Evolutionary conservation across 92 coral and sea anemone genomes (phyloP).

Genomic region (Epizoanthus fatuus): DNA sequence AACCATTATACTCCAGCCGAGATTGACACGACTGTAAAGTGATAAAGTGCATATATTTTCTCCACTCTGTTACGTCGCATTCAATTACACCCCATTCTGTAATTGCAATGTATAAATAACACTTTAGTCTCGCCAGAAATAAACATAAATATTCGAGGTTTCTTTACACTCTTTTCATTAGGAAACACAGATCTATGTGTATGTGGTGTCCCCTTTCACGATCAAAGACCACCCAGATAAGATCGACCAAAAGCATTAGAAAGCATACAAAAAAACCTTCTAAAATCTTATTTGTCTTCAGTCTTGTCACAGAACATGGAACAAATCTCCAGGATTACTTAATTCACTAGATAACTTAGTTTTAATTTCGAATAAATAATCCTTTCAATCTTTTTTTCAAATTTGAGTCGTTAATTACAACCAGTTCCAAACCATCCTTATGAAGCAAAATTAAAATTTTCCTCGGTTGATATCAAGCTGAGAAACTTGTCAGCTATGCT

Average conservation of each 20-base stretch:
- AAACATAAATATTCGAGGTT: slow-evolving; percentile 56
- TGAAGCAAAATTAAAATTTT: slow-evolving; percentile 35
- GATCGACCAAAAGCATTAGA: background rate
- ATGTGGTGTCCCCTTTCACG: slow-evolving; percentile 4
- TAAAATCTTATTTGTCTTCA: background rate
- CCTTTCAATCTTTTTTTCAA: slow-evolving; percentile 19
- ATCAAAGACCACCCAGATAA: background rate
- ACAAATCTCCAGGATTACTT: background rate
- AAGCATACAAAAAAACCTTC: background rate
- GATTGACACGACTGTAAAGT: slow-evolving; percentile 29
- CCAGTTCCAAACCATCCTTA: slow-evolving; percentile 28
- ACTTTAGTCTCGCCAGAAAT: slow-evolving; percentile 66
- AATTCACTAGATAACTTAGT: slow-evolving; percentile 11
- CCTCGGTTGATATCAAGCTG: slow-evolving; percentile 44
- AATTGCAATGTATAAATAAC: slow-evolving; percentile 79
- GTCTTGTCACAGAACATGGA: too few species aligned
- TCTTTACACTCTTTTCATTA: slow-evolving; percentile 67
- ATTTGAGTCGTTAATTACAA: slow-evolving; percentile 41
- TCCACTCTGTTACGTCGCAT: slow-evolving; percentile 16
- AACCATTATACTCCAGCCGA: background rate
- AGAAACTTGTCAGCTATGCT: slow-evolving; percentile 23
- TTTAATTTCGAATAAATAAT: slow-evolving; percentile 39
- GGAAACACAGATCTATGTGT: background rate
- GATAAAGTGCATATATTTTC: slow-evolving; percentile 4
- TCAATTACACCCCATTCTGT: slow-evolving; percentile 78